Conservation (phyloP, 2,113 vertebrate species). For the Lanius ludovicianus region DNA sequence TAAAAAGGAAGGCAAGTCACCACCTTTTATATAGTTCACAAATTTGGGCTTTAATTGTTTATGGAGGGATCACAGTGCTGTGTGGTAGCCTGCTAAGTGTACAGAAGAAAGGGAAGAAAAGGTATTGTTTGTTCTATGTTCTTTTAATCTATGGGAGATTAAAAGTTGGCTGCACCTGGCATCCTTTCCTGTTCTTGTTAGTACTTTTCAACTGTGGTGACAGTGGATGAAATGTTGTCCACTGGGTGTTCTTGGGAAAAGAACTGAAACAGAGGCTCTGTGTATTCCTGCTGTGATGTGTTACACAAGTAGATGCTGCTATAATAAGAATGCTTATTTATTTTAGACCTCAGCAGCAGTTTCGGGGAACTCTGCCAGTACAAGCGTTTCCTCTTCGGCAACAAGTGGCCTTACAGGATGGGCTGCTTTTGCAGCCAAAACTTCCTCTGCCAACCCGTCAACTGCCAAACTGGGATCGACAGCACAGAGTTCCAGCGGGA, state of each 20-base stretch:
- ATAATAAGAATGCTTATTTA: slow-evolving; percentile 9
- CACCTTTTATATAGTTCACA: background rate
- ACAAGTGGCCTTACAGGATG: slow-evolving; percentile 92
- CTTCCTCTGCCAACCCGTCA: slow-evolving; percentile 80
- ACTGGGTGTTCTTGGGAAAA: background rate
- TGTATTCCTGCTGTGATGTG: background rate
- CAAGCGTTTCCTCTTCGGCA: slow-evolving; percentile 80
- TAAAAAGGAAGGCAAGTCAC: background rate
- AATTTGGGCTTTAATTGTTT: background rate
- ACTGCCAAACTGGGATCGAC: slow-evolving; percentile 84
- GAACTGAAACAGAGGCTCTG: background rate
- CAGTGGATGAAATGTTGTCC: background rate
- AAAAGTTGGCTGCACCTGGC: background rate
- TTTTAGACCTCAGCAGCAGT: slow-evolving; percentile 81
- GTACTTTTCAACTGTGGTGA: background rate
- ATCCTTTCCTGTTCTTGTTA: slow-evolving; percentile 4
- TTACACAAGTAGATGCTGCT: background rate
- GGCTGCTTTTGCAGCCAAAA: slow-evolving; percentile 96
- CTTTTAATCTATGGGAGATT: background rate
- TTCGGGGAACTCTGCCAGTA: slow-evolving; percentile 82
- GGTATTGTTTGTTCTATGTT: background rate
- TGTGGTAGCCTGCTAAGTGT: background rate
- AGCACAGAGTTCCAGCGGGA: slow-evolving; percentile 76
- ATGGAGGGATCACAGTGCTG: background rate
- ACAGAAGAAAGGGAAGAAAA: background rate